Base-by-base conservation (phyloP, 2,888 invertebrate species). In the Vanessa cardui region DNA sequence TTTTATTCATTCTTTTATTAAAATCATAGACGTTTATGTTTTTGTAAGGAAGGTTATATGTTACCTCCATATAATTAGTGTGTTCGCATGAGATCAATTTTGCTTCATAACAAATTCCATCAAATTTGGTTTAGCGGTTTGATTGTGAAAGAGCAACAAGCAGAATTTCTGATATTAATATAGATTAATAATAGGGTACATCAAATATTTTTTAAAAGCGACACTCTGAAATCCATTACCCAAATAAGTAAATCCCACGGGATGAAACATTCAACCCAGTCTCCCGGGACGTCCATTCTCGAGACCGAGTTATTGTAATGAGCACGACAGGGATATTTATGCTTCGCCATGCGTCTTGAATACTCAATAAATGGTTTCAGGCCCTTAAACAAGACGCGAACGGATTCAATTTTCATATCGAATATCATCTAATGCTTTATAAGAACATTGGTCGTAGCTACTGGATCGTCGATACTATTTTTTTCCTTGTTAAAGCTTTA, bases 321-420 rank as follows among this genome's bases (percentile, higher is more conserved):
- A 90, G 89, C 77, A 81, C 86, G 90, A 88, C 89, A 87, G 85
- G 87, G 90, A 91, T 92, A 92, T 91, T 92, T 92, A 91, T 91
- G 92, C 88, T 86, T 72, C 72, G 74, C 83, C 87, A 89, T 83
- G 90, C 89, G 81, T 79, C 83, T 86, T 80, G 92, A 90, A 92
- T 92, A 90, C 82, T 70, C 79, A 90, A 91, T 89, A 88, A 89
- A 83, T 72, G 74, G 74, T 59, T 72, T 73, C 64, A 73, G 72
- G 66, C 66, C 70, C 70, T 72, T 60, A 62, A 61, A 69, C 58
- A 61, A 61, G 44, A 63, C 33, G 39, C 58, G 61, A 64, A 45
- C 60, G 68, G 62, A 73, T 72, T 72, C 61, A 67, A 64, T 63
- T 62, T 66, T 62, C 52, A 33, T 52, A 62, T 31, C 26, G 52